Percentiles rank a stretch among this genome's conserved stretches.
Evolutionary conservation across 2,113 vertebrate species (phyloP).

Genomic region (Girardinichthys multiradiatus): DNA sequence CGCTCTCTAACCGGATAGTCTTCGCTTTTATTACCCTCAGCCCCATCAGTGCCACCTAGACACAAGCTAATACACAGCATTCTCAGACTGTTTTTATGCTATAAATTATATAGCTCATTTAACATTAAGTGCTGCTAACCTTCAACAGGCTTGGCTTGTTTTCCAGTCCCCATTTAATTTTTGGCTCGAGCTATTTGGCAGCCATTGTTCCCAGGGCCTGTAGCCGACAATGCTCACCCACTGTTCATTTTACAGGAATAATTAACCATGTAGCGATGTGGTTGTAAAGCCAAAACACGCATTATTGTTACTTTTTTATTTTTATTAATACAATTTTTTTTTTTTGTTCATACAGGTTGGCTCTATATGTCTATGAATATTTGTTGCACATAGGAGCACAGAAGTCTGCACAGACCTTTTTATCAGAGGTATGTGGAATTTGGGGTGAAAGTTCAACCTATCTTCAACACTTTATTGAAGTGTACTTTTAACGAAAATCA

Average conservation of each 20-base stretch:
- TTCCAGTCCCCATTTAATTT: slow-evolving; percentile 55
- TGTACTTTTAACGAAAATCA: not conserved
- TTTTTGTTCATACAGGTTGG: slow-evolving; percentile 81
- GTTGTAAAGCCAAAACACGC: slow-evolving; percentile 4
- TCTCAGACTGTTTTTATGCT: slow-evolving; percentile 12
- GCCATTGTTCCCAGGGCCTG: slow-evolving; percentile 76
- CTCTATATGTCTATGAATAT: slow-evolving; percentile 97
- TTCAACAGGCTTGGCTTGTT: slow-evolving; percentile 30
- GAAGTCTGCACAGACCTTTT: slow-evolving; percentile 98
- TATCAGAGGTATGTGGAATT: slow-evolving; percentile 89
- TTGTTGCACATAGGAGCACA: slow-evolving; percentile 97
- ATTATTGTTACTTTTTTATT: not conserved
- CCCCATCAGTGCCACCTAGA: slow-evolving; percentile 60
- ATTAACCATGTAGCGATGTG: slow-evolving; percentile 27
- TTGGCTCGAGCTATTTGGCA: slow-evolving; percentile 66
- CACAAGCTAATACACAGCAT: slow-evolving; percentile 43
- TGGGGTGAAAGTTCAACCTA: slow-evolving; percentile 15
- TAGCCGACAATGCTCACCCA: slow-evolving; percentile 48
- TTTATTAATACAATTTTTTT: too few species aligned
- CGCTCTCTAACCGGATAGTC: slow-evolving; percentile 48
- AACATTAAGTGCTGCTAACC: slow-evolving; percentile 27
- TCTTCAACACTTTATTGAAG: not conserved
- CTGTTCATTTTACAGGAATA: slow-evolving; percentile 26
- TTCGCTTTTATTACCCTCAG: slow-evolving; percentile 65
- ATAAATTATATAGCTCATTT: slow-evolving; percentile 4